phyloP scores from a whole-genome alignment of 1,140 invertebrate genomes.

The Bombus impatiens region DNA sequence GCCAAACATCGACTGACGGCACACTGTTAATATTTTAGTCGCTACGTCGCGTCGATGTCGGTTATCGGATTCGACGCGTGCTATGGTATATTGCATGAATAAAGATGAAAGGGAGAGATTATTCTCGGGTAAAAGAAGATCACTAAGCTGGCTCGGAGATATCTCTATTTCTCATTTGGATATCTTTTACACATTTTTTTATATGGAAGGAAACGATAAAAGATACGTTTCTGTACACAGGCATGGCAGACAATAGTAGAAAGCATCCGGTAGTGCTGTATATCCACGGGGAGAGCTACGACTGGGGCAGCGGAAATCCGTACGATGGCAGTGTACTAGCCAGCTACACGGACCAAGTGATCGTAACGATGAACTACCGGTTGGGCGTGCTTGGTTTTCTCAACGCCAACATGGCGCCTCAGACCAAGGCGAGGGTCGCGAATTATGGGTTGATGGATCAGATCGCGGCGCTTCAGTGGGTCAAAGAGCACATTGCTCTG shows the following conservation, averaged over 20 bases:
- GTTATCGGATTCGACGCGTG: background rate
- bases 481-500: constrained; percentile 94
- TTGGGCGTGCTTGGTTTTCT: constrained; percentile 96
- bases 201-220: background rate
- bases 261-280: constrained; percentile 95
- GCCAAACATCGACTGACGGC: background rate
- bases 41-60: background rate
- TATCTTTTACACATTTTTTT: background rate
- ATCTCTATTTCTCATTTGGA: background rate
- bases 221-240: constrained; percentile 55
- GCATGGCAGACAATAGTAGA: constrained; percentile 81
- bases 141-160: background rate
- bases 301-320: constrained; percentile 97
- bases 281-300: constrained; percentile 97
- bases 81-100: too few relatives aligned
- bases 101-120: background rate
- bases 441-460: constrained; percentile 98
- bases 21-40: background rate
- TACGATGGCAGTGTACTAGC: constrained; percentile 97
- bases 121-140: background rate
- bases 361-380: constrained; percentile 98
- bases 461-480: constrained; percentile 94
- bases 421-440: constrained; percentile 90
- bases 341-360: constrained; percentile 94
- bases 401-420: constrained; percentile 91